Evolutionary conservation across 1,140 invertebrate genomes (phyloP).

Genomic region (Mercenaria mercenaria): DNA sequence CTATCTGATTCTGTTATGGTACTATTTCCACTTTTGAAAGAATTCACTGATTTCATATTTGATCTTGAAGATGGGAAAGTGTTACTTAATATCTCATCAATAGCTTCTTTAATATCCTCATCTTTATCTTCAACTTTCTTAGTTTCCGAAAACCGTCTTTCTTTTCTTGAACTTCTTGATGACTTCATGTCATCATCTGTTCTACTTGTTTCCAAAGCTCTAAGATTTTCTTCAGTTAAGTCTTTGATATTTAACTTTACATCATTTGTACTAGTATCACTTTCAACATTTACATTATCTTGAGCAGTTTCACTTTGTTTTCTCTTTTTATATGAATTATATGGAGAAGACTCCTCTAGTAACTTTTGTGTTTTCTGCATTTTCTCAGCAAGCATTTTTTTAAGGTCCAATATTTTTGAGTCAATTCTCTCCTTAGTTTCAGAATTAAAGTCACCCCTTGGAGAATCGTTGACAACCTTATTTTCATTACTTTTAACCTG

Average conservation of each 20-base stretch:
- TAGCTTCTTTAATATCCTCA: constrained; percentile 80
- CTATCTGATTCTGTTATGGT: constrained; percentile 79
- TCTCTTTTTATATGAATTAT: constrained; percentile 34
- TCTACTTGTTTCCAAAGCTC: constrained; percentile 43
- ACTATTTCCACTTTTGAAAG: constrained; percentile 68
- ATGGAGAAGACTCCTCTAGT: constrained; percentile 28
- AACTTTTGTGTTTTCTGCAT: constrained; percentile 60
- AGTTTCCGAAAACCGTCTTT: constrained; percentile 79
- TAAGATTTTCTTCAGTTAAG: constrained; percentile 39
- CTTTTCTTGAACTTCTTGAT: constrained; percentile 68
- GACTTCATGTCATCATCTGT: constrained; percentile 50
- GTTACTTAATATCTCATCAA: constrained; percentile 84
- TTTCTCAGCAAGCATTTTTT: constrained; percentile 52
- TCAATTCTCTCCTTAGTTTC: constrained; percentile 60
- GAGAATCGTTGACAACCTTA: neutral
- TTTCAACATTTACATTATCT: neutral
- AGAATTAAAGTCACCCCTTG: constrained; percentile 18
- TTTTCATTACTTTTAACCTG: neutral
- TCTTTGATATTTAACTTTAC: constrained; percentile 33
- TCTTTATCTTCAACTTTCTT: constrained; percentile 72
- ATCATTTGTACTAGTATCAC: neutral
- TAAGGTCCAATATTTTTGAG: constrained; percentile 46
- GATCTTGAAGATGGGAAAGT: constrained; percentile 69
- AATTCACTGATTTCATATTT: constrained; percentile 69
- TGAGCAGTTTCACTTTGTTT: constrained; percentile 10